Base-by-base conservation (phyloP, 2,797 vertebrate species). In the Cuculus canorus region DNA sequence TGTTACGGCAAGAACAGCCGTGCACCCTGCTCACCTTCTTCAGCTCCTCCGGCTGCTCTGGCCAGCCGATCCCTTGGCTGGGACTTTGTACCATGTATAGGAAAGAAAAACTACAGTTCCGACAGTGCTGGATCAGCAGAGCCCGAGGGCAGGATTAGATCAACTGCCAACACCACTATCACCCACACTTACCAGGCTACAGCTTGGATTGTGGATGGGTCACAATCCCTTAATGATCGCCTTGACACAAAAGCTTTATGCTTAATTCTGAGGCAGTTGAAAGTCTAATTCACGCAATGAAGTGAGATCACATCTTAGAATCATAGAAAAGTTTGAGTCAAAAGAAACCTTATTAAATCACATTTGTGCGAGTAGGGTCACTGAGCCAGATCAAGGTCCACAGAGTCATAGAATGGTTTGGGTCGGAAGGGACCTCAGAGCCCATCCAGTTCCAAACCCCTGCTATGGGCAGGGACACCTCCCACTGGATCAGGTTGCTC, bases 121-220 rank as follows among this genome's bases (percentile, higher is more conserved):
- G 71, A 8, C 6, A 37, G 22, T 1, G 27, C 2, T 17, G 1
- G 1, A 35, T 1, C 39, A 47, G 22, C 70, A 37, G 41, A 41
- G 39, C 17, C 56, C 8, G 33, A 76, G 45, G 45, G 12, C 27
- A 23, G 4, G 10, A 47, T 6, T 13, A 11, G 21, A 61, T 5
- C 25, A 21, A 7, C 5, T 17, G 28, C 27, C 59, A 33, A 57
- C 33, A 47, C 47, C 37, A 8, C 5, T 4, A 9, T 4, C 82
- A 60, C 8, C 13, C 35, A 22, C 14, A 33, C 21, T 25, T 9
- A 19, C 37, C 35, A 12, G 72, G 60, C 72, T 53, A 28, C 70
- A 73, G 56, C 72, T 21, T 2, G 13, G 43, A 8, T 0, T 5
- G 50, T 7, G 45, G 54, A 45, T 5, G 68, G 24, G 0, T 66